Conservation (phyloP, 2,113 vertebrate genomes). For the Mungos mungo region DNA sequence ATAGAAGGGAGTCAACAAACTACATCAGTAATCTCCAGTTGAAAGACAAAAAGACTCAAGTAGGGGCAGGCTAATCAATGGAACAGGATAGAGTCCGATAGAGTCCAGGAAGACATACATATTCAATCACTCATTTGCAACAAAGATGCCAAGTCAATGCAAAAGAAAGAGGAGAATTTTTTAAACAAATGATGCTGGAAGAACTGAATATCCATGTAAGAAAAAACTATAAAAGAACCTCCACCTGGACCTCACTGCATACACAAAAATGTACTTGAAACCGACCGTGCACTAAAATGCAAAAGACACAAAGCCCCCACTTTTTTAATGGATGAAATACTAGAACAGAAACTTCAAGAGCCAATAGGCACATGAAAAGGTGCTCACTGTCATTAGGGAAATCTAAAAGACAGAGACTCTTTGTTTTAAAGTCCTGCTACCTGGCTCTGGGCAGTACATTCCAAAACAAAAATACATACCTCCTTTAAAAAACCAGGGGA, state of each 20-base stretch:
- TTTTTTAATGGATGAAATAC: neutral
- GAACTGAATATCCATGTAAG: neutral
- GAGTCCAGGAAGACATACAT: neutral
- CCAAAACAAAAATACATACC: neutral
- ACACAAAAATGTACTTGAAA: constrained; percentile 25
- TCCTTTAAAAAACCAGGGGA: neutral
- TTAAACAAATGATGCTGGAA: neutral
- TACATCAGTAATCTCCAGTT: constrained; percentile 45
- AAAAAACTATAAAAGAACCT: neutral
- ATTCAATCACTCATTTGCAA: constrained; percentile 1
- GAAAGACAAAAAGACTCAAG: constrained; percentile 28
- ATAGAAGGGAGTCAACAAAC: neutral
- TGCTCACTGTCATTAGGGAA: neutral
- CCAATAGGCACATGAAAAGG: neutral
- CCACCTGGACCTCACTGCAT: neutral
- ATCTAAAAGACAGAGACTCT: neutral
- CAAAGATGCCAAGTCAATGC: neutral
- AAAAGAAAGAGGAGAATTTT: neutral
- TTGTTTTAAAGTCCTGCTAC: neutral
- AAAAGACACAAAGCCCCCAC: neutral
- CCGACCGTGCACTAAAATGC: neutral
- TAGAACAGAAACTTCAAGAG: neutral
- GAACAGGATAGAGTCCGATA: neutral
- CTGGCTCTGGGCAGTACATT: neutral
- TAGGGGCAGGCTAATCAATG: constrained; percentile 20